phyloP scores from a whole-genome alignment of 1,140 invertebrate species.

The Drosophila erecta region DNA sequence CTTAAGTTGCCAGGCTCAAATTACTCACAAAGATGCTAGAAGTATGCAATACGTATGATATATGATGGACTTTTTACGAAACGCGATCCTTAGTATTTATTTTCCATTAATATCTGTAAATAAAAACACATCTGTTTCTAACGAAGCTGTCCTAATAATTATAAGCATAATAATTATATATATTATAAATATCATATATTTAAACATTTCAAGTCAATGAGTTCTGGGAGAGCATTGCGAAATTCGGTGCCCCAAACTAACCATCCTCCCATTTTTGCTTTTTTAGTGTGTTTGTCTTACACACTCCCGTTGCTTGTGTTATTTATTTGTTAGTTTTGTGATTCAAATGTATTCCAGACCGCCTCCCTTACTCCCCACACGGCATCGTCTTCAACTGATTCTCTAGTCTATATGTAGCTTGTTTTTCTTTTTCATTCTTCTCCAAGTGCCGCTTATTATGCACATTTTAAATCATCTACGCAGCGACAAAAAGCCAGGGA shows the following conservation, averaged over 20 bases:
- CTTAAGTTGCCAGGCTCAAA: too few species aligned
- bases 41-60: too few species aligned
- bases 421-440: slow-evolving; percentile 50
- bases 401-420: slow-evolving; percentile 46
- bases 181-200: too few species aligned
- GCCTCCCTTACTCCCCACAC: not conserved
- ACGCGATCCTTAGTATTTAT: too few species aligned
- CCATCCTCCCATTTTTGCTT: not conserved
- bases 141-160: too few species aligned
- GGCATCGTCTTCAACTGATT: slow-evolving; percentile 42
- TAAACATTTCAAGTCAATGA: too few species aligned
- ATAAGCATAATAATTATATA: too few species aligned
- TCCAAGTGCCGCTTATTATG: slow-evolving; percentile 79
- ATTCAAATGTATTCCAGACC: slow-evolving; percentile 74
- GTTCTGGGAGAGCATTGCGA: not conserved
- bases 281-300: slow-evolving; percentile 68
- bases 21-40: too few species aligned
- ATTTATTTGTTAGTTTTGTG: slow-evolving; percentile 82
- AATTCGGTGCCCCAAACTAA: not conserved
- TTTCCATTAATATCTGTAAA: too few species aligned
- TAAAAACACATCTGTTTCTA: too few species aligned
- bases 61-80: too few species aligned
- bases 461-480: slow-evolving; percentile 82
- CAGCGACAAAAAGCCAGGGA: slow-evolving; percentile 52
- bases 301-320: slow-evolving; percentile 71